Evolutionary conservation across 2,797 vertebrate species (phyloP).

Genomic region (Pangasius macronema): DNA sequence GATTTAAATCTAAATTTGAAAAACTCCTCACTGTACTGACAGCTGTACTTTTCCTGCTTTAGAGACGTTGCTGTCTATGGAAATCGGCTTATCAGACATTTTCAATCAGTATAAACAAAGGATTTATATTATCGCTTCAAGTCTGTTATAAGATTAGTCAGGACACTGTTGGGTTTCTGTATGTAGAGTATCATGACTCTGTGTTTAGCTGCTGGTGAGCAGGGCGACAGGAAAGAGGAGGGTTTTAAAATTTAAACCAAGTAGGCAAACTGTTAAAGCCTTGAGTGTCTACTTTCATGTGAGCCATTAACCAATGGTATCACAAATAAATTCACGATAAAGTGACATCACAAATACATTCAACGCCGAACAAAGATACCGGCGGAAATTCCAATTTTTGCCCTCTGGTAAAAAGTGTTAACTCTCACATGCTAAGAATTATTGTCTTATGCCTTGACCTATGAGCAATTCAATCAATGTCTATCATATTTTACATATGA

Average conservation of each 20-base stretch:
- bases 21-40: no score
- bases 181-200: not conserved
- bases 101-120: not conserved
- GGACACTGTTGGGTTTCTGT: not conserved
- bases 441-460: not conserved
- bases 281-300: not conserved
- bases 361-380: not conserved
- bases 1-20: no score
- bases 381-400: not conserved
- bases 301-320: not conserved
- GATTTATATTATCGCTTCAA: not conserved
- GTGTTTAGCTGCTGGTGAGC: not conserved
- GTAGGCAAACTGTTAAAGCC: no score
- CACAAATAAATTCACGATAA: not conserved
- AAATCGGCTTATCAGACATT: no score
- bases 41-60: no score
- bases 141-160: not conserved
- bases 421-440: no score
- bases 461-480: not conserved
- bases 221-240: not conserved
- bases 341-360: not conserved
- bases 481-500: no score
- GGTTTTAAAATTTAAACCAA: no score
- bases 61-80: no score
- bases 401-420: not conserved